These are phyloP conservation scores for Cephalopterus ornatus DNA, from an alignment of 2,113 vertebrate species.

Conservation along the genomic window DNA sequence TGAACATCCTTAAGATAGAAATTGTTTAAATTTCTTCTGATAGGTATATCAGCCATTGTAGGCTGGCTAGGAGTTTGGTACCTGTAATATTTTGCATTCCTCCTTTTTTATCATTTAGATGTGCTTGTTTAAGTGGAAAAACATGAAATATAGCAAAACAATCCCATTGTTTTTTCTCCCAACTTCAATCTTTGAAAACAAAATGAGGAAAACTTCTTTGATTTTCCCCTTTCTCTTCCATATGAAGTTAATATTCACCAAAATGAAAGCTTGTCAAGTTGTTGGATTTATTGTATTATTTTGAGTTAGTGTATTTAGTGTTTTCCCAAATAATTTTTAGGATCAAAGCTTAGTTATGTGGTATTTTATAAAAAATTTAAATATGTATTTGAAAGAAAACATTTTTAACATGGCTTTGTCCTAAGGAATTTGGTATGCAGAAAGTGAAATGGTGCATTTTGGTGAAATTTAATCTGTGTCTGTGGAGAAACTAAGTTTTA, in stretches of 20 bases:
- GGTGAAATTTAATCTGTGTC: neutral
- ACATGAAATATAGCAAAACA: neutral
- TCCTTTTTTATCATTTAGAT: neutral
- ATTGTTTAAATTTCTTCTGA: neutral
- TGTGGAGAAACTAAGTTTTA: neutral
- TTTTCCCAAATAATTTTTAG: neutral
- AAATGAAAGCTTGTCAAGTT: neutral
- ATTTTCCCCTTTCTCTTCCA: neutral
- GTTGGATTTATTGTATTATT: neutral
- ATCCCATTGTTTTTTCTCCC: neutral
- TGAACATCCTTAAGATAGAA: neutral
- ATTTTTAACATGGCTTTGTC: neutral
- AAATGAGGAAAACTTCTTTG: neutral
- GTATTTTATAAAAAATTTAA: neutral
- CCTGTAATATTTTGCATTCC: neutral
- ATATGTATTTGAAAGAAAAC: neutral
- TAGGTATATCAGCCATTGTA: neutral
- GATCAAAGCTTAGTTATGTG: neutral
- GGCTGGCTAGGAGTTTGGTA: neutral
- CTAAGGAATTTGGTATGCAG: neutral
- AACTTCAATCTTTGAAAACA: neutral
- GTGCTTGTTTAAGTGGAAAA: neutral
- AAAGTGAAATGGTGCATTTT: neutral
- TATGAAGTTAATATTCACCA: neutral
- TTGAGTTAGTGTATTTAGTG: neutral